Evolutionary conservation across 2,113 vertebrate genomes (phyloP).

Genomic region (Aegithalos caudatus): DNA sequence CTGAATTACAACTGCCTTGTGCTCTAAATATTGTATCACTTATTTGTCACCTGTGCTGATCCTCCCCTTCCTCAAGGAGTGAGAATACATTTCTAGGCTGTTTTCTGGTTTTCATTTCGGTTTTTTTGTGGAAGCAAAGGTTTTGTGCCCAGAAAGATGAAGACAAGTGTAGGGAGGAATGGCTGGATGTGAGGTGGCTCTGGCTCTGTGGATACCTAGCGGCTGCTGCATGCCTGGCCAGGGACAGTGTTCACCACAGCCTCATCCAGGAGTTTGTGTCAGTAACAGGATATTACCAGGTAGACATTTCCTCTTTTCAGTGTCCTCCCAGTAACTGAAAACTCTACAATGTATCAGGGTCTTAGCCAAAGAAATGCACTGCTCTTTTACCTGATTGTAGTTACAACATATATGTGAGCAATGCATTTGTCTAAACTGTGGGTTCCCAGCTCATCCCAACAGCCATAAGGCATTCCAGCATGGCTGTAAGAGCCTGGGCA

Average conservation of each 20-base stretch:
- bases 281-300: neutral
- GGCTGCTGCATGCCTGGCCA: neutral
- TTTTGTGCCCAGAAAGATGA: neutral
- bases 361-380: neutral
- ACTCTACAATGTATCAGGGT: neutral
- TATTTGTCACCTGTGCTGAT: neutral
- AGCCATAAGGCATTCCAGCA: neutral
- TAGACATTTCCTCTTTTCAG: neutral
- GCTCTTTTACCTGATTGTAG: neutral
- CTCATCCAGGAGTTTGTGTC: neutral
- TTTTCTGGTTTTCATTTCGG: neutral
- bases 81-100: neutral
- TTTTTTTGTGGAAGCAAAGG: neutral
- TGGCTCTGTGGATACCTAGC: neutral
- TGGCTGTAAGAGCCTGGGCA: no score
- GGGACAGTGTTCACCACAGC: neutral
- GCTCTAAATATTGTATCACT: neutral
- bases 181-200: neutral
- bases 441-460: neutral
- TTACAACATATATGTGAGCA: neutral
- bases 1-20: neutral
- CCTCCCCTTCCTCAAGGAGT: neutral
- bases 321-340: neutral
- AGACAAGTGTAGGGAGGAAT: accelerated
- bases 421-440: neutral